phyloP scores from a whole-genome alignment of 2,797 vertebrate species.

The Poecilia picta region DNA sequence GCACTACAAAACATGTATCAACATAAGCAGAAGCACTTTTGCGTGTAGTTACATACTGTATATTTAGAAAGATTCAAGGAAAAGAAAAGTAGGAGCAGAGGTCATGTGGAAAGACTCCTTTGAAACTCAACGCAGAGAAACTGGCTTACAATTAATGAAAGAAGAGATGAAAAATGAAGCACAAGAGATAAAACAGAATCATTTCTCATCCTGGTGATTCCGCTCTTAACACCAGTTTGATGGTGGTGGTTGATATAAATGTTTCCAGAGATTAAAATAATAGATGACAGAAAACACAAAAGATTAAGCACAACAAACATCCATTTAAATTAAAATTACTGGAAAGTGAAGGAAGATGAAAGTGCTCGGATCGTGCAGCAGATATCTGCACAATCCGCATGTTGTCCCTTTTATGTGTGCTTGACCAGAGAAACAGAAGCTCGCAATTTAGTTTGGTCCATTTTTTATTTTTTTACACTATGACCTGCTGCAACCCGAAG shows the following conservation, averaged over 20 bases:
- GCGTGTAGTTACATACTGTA: background rate
- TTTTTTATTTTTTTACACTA: slow-evolving; percentile 4
- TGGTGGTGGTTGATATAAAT: slow-evolving; percentile 2
- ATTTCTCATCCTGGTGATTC: slow-evolving; percentile 1
- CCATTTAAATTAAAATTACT: background rate
- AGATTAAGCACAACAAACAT: background rate
- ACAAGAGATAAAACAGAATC: slow-evolving; percentile 1
- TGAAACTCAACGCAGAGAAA: slow-evolving; percentile 18
- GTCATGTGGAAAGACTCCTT: slow-evolving; percentile 7
- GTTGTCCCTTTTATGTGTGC: slow-evolving; percentile 10
- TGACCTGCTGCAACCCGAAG: slow-evolving; percentile 15
- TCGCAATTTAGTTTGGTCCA: slow-evolving; percentile 13
- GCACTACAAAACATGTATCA: background rate
- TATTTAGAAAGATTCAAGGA: slow-evolving; percentile 13
- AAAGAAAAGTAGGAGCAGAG: slow-evolving; percentile 14
- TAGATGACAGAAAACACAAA: background rate
- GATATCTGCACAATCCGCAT: background rate
- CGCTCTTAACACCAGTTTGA: background rate
- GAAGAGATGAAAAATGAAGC: slow-evolving; percentile 12
- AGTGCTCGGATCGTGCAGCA: background rate
- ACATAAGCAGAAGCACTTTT: background rate
- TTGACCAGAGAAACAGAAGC: slow-evolving; percentile 29
- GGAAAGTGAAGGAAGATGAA: background rate
- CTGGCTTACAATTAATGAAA: slow-evolving; percentile 17
- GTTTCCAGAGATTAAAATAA: background rate